Base-by-base conservation (phyloP, 2,888 invertebrate genomes). In the Apotomis turbidana region DNA sequence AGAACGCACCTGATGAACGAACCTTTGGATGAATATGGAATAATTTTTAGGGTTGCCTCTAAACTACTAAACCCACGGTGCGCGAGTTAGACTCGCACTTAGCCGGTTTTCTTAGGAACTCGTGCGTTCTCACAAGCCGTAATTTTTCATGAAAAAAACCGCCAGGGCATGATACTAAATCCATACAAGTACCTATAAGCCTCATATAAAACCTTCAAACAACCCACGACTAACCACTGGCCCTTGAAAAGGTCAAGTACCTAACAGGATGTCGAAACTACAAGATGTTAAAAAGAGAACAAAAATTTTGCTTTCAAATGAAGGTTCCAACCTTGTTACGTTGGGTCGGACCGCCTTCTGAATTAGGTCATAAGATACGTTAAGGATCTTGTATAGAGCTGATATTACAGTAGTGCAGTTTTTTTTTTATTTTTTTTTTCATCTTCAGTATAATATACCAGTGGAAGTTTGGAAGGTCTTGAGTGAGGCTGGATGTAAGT, bases 291-390 rank as follows among this genome's bases (percentile, higher is more conserved):
- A 68, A 71, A 68, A 58, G 62, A 73, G 75, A 72, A 71, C 77
- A 76, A 79, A 81, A 80, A 81, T 79, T 81, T 81, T 80, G 81
- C 82, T 81, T 84, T 81, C 79, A 80, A 85, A 82, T 82, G 80
- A 82, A 81, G 79, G 79, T 77, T 76, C 74, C 76, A 79, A 81
- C 79, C 80, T 83, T 84, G 85, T 84, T 83, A 80, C 79, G 70
- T 69, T 13, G 77, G 79, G 76, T 78, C 78, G 78, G 80, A 80
- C 81, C 80, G 79, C 82, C 82, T 78, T 70, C 79, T 77, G 81
- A 87, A 89, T 87, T 86, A 84, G 85, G 87, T 82, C 83, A 80
- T 81, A 82, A 81, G 80, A 79, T 79, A 81, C 73, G 75, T 70
- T 74, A 63, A 4, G 64, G 74, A 78, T 73, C 0, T 73, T 76